These are phyloP conservation scores for Danio albolineatus DNA, from an alignment of 2,797 vertebrate species.

Conservation along the genomic window DNA sequence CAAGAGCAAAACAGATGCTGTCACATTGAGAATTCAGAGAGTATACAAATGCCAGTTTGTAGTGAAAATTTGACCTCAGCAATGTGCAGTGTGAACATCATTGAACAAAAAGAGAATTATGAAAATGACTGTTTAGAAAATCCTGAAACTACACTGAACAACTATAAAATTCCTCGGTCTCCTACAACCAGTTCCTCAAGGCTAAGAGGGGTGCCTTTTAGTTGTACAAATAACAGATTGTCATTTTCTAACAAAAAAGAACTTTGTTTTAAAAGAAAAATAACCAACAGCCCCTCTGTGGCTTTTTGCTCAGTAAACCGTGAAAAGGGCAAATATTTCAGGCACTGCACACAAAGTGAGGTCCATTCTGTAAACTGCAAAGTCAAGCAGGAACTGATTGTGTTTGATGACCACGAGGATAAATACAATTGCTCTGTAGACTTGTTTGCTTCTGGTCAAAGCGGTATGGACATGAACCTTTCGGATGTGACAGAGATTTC, in stretches of 20 bases:
- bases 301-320: slow-evolving; percentile 23
- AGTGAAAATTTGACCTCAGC: slow-evolving; percentile 1
- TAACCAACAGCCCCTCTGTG: neutral
- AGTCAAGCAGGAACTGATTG: slow-evolving; percentile 52
- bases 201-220: slow-evolving; percentile 11
- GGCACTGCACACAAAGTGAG: slow-evolving; percentile 12
- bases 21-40: neutral
- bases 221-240: slow-evolving; percentile 13
- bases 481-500: slow-evolving; percentile 19
- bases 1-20: neutral
- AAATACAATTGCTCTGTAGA: slow-evolving; percentile 77
- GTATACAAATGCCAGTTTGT: neutral
- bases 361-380: slow-evolving; percentile 43
- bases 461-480: slow-evolving; percentile 24
- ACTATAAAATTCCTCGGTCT: neutral
- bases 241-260: slow-evolving; percentile 25
- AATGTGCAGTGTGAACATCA: slow-evolving; percentile 35
- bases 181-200: neutral
- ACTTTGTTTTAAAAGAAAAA: slow-evolving; percentile 17
- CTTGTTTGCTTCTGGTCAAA: slow-evolving; percentile 69
- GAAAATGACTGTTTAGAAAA: slow-evolving; percentile 11
- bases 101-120: neutral
- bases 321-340: slow-evolving; percentile 35
- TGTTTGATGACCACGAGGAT: slow-evolving; percentile 45
- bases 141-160: neutral